Evolutionary conservation across 2,888 invertebrate species (phyloP), one percentile per base, ranked within the genome.

Genomic region (Maniola hyperantus): DNA sequence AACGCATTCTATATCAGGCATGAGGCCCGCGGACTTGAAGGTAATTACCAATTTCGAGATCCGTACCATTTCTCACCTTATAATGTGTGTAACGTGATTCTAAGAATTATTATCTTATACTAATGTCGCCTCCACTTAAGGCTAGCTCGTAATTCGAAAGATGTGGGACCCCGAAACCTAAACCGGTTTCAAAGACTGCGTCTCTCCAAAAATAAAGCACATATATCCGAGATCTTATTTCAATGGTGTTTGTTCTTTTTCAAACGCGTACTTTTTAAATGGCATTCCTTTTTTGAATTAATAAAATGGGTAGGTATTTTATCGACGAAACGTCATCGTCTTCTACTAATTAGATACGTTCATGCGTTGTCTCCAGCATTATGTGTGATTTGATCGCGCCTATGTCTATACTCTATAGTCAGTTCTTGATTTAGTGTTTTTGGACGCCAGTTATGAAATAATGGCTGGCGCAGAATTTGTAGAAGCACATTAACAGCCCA

Each of bases 21-120:
- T 77, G 79, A 79, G 74, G 8, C 15, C 18, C 18, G 42, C 76
- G 71, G 73, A 76, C 60, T 13, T 15, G 46, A 46, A 51, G 20
- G 26, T 51, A 51, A 88, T 87, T 88, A 88, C 84, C 80, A 84
- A 83, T 82, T 82, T 80, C 77, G 73, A 77, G 80, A 81, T 82
- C 81, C 79, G 75, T 81, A 80, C 78, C 81, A 79, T 79, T 80
- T 81, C 77, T 80, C 81, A 80, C 82, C 78, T 80, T 77, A 73
- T 77, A 76, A 74, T 71, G 66, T 65, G 65, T 79, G 84, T 85
- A 83, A 84, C 80, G 77, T 83, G 81, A 84, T 89, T 89, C 90
- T 79, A 75, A 74, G 87, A 87, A 87, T 82, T 83, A 83, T 85
- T 85, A 85, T 85, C 87, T 87, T 74, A 83, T 60, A 66, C 83